These are phyloP conservation scores for Drosophila dunni DNA, from an alignment of 1,140 invertebrate species.

Conservation along the genomic window DNA sequence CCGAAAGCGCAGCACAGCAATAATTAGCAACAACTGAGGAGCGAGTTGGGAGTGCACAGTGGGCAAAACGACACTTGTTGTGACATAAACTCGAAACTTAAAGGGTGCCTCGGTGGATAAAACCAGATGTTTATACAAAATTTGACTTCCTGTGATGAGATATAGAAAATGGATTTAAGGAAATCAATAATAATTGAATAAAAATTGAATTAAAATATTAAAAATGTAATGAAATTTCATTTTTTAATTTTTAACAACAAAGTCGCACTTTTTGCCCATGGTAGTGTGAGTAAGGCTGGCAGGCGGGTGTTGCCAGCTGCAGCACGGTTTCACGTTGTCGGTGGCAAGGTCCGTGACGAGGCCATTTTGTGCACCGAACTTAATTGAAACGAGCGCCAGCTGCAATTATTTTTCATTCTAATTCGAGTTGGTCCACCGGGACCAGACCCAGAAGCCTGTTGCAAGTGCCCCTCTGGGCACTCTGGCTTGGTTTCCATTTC, in stretches of 20 bases:
- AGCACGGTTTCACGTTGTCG: constrained; percentile 5
- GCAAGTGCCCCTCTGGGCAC: constrained; percentile 1
- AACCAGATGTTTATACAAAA: too few species aligned
- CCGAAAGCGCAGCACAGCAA: constrained; percentile 47
- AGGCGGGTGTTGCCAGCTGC: not conserved
- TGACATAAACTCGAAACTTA: too few species aligned
- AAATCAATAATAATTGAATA: too few species aligned
- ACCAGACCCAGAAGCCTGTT: constrained; percentile 11
- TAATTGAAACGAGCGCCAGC: constrained; percentile 76
- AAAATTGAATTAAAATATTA: too few species aligned
- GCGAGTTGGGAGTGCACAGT: too few species aligned
- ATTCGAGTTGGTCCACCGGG: constrained; percentile 58
- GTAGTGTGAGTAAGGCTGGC: not conserved
- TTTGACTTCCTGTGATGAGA: too few species aligned
- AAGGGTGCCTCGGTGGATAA: too few species aligned
- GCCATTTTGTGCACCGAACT: constrained; percentile 63
- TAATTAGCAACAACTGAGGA: constrained; percentile 47
- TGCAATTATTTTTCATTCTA: constrained; percentile 81
- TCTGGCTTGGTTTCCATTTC: constrained; percentile 32
- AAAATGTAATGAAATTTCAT: too few species aligned
- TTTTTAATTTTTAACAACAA: too few species aligned
- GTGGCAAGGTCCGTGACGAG: constrained; percentile 33
- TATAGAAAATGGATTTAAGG: too few species aligned
- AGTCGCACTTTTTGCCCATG: too few species aligned
- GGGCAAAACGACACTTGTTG: not conserved